Percentiles rank a stretch among this genome's conserved stretches.
Evolutionary conservation across 2,113 vertebrate genomes (phyloP).

Genomic region (Canis aureus): DNA sequence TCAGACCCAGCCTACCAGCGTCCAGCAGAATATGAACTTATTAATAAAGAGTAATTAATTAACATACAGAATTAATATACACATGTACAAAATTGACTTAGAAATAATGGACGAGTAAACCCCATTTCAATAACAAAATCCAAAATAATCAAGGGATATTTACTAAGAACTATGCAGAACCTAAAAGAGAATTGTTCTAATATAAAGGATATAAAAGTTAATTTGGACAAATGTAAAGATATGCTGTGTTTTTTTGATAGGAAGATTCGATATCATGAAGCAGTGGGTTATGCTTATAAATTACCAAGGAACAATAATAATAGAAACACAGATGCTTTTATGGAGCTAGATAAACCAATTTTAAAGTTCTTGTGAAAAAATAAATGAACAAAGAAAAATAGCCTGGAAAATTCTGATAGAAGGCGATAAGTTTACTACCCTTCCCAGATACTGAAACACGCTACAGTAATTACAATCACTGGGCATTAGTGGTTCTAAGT

Average conservation of each 20-base stretch:
- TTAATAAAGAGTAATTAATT: not conserved
- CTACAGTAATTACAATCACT: not conserved
- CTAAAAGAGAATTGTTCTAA: not conserved
- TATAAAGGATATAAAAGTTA: not conserved
- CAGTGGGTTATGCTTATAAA: not conserved
- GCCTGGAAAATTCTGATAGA: not conserved
- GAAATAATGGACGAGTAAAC: not conserved
- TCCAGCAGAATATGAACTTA: not conserved
- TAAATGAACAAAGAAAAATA: not conserved
- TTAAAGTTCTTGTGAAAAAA: not conserved
- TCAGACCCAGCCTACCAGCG: not conserved
- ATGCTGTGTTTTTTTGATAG: not conserved
- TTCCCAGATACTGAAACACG: not conserved
- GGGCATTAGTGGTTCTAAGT: not conserved
- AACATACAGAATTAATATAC: not conserved
- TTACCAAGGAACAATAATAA: not conserved
- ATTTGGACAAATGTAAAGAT: not conserved
- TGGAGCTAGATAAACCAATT: not conserved
- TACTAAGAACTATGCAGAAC: not conserved
- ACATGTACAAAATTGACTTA: not conserved
- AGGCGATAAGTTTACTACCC: not conserved
- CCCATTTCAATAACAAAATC: not conserved
- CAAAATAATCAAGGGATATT: not conserved
- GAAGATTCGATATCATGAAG: slow-evolving; percentile 2
- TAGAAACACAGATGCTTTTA: not conserved